Evolutionary conservation across 2,113 vertebrate genomes (phyloP).

Genomic region (Strigops habroptila): DNA sequence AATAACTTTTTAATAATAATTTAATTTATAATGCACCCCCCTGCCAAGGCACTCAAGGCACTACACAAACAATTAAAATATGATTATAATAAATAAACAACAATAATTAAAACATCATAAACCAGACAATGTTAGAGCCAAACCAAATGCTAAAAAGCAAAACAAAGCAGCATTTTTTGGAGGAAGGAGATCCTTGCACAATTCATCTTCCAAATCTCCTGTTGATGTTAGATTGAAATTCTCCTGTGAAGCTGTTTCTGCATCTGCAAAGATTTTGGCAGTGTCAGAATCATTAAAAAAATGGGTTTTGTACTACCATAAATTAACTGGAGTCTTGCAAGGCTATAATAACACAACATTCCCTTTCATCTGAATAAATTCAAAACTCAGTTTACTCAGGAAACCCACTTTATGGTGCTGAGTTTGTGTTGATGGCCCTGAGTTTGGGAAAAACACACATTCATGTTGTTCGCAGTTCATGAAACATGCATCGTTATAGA

Average conservation of each 20-base stretch:
- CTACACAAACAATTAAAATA: slow-evolving; percentile 71
- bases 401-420: background rate
- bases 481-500: background rate
- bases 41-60: slow-evolving; percentile 54
- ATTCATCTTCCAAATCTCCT: slow-evolving; percentile 65
- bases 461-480: background rate
- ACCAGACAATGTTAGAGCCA: slow-evolving; percentile 43
- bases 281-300: slow-evolving; percentile 31
- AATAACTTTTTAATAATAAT: slow-evolving; percentile 71
- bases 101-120: slow-evolving; percentile 76
- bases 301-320: background rate
- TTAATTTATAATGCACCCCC: slow-evolving; percentile 64
- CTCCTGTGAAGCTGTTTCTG: slow-evolving; percentile 53
- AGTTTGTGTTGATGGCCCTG: background rate
- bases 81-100: slow-evolving; percentile 71
- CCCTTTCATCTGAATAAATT: background rate
- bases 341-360: background rate
- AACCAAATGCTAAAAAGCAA: slow-evolving; percentile 49
- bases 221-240: slow-evolving; percentile 59
- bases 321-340: slow-evolving; percentile 19
- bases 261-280: slow-evolving; percentile 67
- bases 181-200: background rate
- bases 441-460: background rate
- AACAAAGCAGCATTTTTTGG: slow-evolving; percentile 43
- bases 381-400: background rate